Conservation (phyloP, 2,888 invertebrate genomes). For the Furcula furcula region DNA sequence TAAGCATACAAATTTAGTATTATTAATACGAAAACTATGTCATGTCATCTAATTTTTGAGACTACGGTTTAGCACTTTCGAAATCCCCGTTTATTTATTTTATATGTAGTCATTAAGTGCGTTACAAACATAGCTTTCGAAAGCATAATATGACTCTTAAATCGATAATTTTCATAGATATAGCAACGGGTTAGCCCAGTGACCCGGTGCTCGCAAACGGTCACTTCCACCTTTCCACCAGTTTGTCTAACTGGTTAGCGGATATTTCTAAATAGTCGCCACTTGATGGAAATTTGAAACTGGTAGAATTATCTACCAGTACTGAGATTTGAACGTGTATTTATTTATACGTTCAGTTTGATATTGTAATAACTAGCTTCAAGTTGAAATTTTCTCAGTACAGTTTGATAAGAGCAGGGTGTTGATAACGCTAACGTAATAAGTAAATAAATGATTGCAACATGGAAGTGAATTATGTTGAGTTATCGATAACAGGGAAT, state of each 20-base stretch:
- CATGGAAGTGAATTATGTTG: no score
- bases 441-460: conserved; percentile 4
- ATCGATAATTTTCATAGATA: conserved; percentile 32
- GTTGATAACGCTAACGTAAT: conserved; percentile 1
- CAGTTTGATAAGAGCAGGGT: conserved; percentile 8
- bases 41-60: no score
- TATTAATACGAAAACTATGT: no score
- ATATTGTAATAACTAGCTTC: conserved; percentile 19
- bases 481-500: no score
- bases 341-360: conserved; percentile 11
- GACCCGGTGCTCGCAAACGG: conserved; percentile 33
- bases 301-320: no score
- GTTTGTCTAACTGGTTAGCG: conserved; percentile 54
- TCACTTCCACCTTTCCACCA: conserved; percentile 40
- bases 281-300: conserved; percentile 41
- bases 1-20: no score
- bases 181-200: conserved; percentile 39
- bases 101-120: no score
- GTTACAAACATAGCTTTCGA: conserved; percentile 25
- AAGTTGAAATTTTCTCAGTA: conserved; percentile 6
- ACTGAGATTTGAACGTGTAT: no score
- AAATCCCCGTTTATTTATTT: no score
- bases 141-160: conserved; percentile 17
- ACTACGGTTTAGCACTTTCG: no score
- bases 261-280: conserved; percentile 37